Percentiles rank a stretch among this genome's conserved stretches.
These are phyloP conservation scores for Clarias laeviceps DNA, from an alignment of 2,797 vertebrate species.

Conservation along the genomic window DNA sequence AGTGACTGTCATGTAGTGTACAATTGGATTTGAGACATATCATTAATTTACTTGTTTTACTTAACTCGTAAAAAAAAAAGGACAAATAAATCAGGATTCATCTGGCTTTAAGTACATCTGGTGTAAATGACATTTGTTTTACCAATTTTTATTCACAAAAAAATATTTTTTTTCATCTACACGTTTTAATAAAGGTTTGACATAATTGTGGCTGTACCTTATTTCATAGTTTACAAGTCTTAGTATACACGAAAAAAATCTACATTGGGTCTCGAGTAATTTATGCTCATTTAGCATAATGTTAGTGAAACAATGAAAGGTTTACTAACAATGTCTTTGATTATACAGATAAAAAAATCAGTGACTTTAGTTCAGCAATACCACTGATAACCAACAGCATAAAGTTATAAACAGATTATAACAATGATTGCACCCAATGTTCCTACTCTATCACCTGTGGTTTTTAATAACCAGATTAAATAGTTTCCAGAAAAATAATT, in stretches of 20 bases:
- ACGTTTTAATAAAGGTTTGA: slow-evolving; percentile 10
- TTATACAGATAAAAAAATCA: neutral
- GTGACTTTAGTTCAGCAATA: neutral
- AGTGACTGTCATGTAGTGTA: neutral
- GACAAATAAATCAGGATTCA: neutral
- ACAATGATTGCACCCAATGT: slow-evolving; percentile 35
- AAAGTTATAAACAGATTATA: slow-evolving; percentile 28
- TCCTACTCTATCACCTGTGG: slow-evolving; percentile 30
- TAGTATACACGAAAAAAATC: slow-evolving; percentile 3
- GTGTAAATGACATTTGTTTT: neutral
- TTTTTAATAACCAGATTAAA: slow-evolving; percentile 18
- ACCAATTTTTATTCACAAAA: slow-evolving; percentile 23
- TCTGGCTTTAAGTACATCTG: neutral
- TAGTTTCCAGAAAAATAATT: neutral
- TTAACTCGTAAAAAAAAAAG: neutral
- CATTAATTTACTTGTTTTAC: neutral
- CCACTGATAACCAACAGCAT: neutral
- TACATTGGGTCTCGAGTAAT: neutral
- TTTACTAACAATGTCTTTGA: slow-evolving; percentile 3
- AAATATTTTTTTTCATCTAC: neutral
- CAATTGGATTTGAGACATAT: neutral
- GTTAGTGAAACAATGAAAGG: neutral
- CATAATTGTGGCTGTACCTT: slow-evolving; percentile 1
- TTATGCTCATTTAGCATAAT: neutral
- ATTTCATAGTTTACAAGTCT: slow-evolving; percentile 7